Conservation (phyloP, 2,113 vertebrate species). For the Pelecanoides urinatrix region DNA sequence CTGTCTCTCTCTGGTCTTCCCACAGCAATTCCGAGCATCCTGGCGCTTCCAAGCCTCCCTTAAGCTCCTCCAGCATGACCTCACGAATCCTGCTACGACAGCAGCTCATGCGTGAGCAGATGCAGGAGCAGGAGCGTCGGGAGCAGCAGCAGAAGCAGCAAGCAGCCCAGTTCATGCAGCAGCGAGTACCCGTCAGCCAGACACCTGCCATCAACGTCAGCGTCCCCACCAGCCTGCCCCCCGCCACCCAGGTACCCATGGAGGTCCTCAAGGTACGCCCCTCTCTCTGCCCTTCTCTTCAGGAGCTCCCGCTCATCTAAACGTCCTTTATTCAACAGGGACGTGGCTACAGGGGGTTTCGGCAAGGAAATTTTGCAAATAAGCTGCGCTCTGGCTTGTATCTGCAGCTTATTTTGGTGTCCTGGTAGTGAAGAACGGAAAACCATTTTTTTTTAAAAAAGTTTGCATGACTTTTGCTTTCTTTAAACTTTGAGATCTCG, state of each 20-base stretch:
- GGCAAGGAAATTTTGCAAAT: background rate
- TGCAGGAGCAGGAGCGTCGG: constrained; percentile 85
- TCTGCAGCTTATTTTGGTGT: background rate
- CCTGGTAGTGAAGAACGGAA: background rate
- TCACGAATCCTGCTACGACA: constrained; percentile 88
- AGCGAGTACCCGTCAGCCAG: constrained; percentile 81
- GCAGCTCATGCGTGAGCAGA: constrained; percentile 85
- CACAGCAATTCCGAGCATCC: constrained; percentile 85
- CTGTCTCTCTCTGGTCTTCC: constrained; percentile 66
- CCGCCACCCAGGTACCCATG: constrained; percentile 90
- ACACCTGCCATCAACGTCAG: constrained; percentile 87
- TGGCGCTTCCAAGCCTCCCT: constrained; percentile 81
- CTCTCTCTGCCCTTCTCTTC: background rate
- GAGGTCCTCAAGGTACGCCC: constrained; percentile 88
- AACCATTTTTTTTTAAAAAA: fast-evolving
- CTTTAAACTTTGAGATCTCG: background rate
- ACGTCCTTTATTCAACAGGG: background rate
- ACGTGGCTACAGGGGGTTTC: background rate
- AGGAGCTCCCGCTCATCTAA: background rate
- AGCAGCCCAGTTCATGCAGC: constrained; percentile 81
- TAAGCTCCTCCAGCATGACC: constrained; percentile 87
- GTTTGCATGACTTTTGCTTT: background rate
- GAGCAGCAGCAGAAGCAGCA: constrained; percentile 86
- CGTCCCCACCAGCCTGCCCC: constrained; percentile 74
- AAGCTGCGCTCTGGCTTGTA: fast-evolving